Percentiles rank a stretch among this genome's conserved stretches.
phyloP scores from a whole-genome alignment of 2,888 invertebrate species.

The Idaea aversata region DNA sequence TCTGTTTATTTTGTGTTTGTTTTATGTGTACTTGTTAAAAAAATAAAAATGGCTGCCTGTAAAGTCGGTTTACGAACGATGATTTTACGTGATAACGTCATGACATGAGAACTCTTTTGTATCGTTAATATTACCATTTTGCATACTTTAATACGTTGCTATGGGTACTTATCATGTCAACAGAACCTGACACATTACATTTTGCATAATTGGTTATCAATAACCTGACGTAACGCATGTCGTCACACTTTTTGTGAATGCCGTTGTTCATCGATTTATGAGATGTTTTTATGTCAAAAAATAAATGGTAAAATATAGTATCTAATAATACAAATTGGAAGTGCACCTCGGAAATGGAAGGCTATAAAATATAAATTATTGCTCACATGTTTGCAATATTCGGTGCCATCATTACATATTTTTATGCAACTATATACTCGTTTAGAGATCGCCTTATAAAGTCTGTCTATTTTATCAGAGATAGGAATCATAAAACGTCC shows the following conservation, averaged over 20 bases:
- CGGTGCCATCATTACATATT: neutral
- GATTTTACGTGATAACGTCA: too few species aligned
- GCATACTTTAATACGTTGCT: too few species aligned
- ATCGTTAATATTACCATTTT: too few species aligned
- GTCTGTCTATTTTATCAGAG: neutral
- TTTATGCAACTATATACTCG: neutral
- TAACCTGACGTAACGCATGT: too few species aligned
- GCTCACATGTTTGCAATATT: constrained; percentile 1
- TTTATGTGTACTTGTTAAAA: neutral
- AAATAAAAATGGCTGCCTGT: neutral
- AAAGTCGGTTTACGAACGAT: neutral
- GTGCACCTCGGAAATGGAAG: neutral
- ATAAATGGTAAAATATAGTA: too few species aligned
- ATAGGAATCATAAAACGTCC: constrained; percentile 1
- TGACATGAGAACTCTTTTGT: too few species aligned
- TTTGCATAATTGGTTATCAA: too few species aligned
- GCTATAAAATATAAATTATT: neutral
- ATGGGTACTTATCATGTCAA: too few species aligned
- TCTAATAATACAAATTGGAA: neutral
- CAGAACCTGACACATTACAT: too few species aligned
- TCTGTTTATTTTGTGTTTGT: neutral
- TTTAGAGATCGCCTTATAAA: neutral
- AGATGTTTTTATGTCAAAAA: too few species aligned
- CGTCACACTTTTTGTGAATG: too few species aligned
- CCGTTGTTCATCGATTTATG: too few species aligned